Evolutionary conservation across 1,140 invertebrate species (phyloP), one percentile per base, ranked within the genome.

Genomic region (Schmidtea mediterranea): DNA sequence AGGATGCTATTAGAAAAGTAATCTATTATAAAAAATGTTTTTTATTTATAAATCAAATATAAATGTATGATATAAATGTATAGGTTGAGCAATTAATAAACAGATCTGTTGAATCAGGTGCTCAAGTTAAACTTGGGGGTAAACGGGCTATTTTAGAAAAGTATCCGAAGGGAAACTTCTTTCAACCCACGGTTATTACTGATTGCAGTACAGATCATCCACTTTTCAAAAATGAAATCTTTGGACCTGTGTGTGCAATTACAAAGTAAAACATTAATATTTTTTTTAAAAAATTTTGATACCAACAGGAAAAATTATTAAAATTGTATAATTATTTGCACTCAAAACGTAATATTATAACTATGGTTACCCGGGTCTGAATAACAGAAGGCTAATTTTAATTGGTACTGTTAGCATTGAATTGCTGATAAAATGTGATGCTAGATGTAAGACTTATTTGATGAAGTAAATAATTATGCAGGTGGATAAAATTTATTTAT

Each of bases 191-290:
- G 0, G 59, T 98, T 15, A 58, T 97, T 2, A 75, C 77, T 1
- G 69, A 78, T 63, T 75, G 94, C 2, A 79, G 72, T 13, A 56
- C 69, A 18, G 67, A 79, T 23, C 92, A 92, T 78, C 61, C 73
- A 48, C 75, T 87, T 49, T 82, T 78, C 55, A 63, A 69, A 6
- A 80, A 87, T 57, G 90, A 97, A 71, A 80, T 94, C 49, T 98
- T 98, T 70, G 90, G 90, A 0, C 90, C 90, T 0, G 75, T 97
- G 12, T 79, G 78, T 49, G 72, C 78, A 6, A 73, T 87, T 55
- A 73, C 82, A 48, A 82, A 77, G 67, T 74, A 63, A 63, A 56
- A 55, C 21, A 10, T 40, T 1, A 24, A 6, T 22, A 36, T 32
- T 23, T n/a, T n/a, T n/a, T n/a, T n/a, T n/a, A n/a, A n/a, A n/a